These are phyloP conservation scores for Megalurothrips usitatus DNA, from an alignment of 2,888 invertebrate species.

Conservation along the genomic window DNA sequence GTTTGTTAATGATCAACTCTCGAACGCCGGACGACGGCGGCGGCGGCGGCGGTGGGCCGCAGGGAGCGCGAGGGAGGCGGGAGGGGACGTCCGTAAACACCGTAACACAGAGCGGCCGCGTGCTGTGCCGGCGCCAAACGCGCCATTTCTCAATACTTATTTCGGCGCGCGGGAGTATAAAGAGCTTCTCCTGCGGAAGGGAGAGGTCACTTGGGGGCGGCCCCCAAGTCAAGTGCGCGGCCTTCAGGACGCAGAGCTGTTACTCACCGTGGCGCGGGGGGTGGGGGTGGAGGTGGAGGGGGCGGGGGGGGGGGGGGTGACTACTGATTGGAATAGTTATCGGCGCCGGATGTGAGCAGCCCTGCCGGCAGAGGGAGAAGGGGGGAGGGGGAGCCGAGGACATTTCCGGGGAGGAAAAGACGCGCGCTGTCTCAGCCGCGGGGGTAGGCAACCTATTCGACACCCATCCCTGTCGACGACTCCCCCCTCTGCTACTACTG, in stretches of 20 bases:
- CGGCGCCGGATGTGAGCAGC: conserved; percentile 6
- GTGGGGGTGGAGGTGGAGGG: not conserved
- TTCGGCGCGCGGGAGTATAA: too few species aligned
- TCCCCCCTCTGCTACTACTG: too few species aligned
- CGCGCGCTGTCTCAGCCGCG: not conserved
- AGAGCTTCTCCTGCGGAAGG: too few species aligned
- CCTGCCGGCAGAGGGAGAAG: not conserved
- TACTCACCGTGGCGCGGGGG: too few species aligned
- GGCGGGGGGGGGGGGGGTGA: not conserved
- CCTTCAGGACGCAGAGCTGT: not conserved
- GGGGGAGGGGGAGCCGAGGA: not conserved
- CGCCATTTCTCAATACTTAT: too few species aligned
- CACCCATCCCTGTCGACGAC: not conserved
- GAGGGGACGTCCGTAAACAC: too few species aligned
- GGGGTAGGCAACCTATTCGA: conserved; percentile 12
- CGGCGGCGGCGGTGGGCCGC: not conserved
- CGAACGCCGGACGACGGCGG: not conserved
- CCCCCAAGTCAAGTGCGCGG: not conserved
- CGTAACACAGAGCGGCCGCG: too few species aligned
- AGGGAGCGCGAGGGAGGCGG: not conserved
- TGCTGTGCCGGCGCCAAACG: too few species aligned
- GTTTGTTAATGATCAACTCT: conserved; percentile 26
- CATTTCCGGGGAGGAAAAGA: not conserved
- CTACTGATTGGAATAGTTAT: conserved; percentile 18
- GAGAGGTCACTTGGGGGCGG: too few species aligned